These are phyloP conservation scores for Pollicipes pollicipes DNA, from an alignment of 1,140 invertebrate genomes.

Conservation along the genomic window DNA sequence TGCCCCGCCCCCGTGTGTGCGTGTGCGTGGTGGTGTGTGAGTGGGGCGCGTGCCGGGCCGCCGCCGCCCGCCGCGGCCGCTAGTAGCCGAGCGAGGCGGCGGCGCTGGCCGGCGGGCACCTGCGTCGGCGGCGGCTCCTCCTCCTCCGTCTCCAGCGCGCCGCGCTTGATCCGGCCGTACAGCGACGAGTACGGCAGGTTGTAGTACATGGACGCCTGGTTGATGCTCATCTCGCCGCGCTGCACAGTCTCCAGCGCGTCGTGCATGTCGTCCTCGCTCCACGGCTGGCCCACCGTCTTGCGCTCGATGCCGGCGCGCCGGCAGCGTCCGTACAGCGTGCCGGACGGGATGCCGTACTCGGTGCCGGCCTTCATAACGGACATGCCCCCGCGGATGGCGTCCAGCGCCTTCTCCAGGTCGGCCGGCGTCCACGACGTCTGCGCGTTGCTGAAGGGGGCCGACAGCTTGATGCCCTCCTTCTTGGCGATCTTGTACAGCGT, in stretches of 20 bases:
- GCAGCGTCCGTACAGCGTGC: conserved; percentile 66
- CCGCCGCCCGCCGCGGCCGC: too few species aligned
- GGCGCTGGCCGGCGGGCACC: too few species aligned
- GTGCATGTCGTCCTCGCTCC: conserved; percentile 75
- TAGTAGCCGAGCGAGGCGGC: too few species aligned
- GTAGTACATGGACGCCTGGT: conserved; percentile 78
- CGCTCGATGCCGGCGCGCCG: conserved; percentile 73
- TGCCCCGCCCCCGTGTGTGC: too few species aligned
- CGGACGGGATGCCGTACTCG: conserved; percentile 65
- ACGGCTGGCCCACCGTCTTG: conserved; percentile 31
- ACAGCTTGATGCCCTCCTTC: conserved; percentile 64
- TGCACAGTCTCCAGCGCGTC: conserved; percentile 72
- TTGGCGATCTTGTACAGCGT: conserved; percentile 76
- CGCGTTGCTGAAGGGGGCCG: conserved; percentile 72
- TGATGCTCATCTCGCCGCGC: conserved; percentile 76
- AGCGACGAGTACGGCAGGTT: conserved; percentile 74
- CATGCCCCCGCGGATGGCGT: conserved; percentile 58
- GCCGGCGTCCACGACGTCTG: conserved; percentile 70
- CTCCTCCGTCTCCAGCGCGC: conserved; percentile 3
- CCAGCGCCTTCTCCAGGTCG: conserved; percentile 59
- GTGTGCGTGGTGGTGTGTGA: too few species aligned
- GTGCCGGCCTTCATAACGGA: conserved; percentile 70
- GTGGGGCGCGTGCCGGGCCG: too few species aligned
- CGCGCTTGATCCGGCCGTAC: conserved; percentile 59
- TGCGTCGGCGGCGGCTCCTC: too few species aligned